These are phyloP conservation scores for Acanthurus leucopareius DNA, from an alignment of 2,797 vertebrate genomes.

Conservation along the genomic window DNA sequence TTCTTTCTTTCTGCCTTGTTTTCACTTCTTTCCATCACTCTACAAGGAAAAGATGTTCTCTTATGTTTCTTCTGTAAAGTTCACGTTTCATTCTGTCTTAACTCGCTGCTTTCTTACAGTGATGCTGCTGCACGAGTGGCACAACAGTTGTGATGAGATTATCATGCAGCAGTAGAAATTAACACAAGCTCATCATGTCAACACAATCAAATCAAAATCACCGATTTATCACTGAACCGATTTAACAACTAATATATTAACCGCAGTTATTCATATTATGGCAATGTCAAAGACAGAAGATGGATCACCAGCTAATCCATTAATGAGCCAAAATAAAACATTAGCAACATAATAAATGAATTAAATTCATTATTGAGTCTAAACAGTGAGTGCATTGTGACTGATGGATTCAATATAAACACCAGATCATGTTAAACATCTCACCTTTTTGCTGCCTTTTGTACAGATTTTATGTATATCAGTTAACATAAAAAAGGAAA, in stretches of 20 bases:
- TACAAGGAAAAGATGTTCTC: background rate
- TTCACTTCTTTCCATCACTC: conserved; percentile 6
- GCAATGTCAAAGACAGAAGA: background rate
- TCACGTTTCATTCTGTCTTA: background rate
- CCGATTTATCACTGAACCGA: too few species aligned
- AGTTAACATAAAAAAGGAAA: background rate
- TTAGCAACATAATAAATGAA: background rate
- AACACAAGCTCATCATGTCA: background rate
- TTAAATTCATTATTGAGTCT: background rate
- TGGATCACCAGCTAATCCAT: background rate
- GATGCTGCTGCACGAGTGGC: conserved; percentile 3
- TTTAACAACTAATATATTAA: background rate
- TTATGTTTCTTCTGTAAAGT: conserved; percentile 20
- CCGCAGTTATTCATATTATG: conserved; percentile 2
- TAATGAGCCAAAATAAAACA: background rate
- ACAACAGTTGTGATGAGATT: conserved; percentile 21
- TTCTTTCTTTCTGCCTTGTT: conserved; percentile 16
- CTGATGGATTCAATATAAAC: conserved; percentile 7
- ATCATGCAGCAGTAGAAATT: conserved; percentile 14
- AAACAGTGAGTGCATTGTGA: background rate
- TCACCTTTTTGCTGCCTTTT: background rate
- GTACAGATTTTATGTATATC: background rate
- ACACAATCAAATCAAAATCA: conserved; percentile 14
- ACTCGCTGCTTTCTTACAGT: conserved; percentile 1
- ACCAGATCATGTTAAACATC: background rate